Evolutionary conservation across 1,140 invertebrate species (phyloP), one percentile per base, ranked within the genome.

Genomic region (Rhagoletis pomonella): DNA sequence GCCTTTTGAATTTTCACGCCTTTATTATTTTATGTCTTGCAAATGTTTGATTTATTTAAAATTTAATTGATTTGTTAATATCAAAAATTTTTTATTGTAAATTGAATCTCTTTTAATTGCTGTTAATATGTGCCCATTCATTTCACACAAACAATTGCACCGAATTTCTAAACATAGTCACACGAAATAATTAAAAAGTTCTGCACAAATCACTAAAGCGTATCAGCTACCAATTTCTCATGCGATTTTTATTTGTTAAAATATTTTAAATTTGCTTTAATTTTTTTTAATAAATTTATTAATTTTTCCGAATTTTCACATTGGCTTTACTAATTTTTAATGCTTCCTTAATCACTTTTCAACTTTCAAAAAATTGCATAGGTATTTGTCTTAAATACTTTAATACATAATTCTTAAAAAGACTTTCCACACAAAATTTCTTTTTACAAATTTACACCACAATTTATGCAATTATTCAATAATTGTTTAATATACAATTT

Each of bases 1-100:
- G 90, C 92, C 90, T 92, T 92, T 92, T 91, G 91, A 92, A 88
- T 65, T 87, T 84, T 87, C 73, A 81, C 47, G 47, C n/a, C 12
- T 55, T 55, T 50, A 2, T 81, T 81, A 62, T 81, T 81, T 81
- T 7, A 50, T 81, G 73, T 81, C 5, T 81, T 19, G 73, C 73
- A 81, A 81, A 81, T 81, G 73, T 81, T 81, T 81, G 47, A 19
- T 81, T 81, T 81, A 55, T 19, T 1, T 77, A n/a, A 19, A 29
- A 55, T 55, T 50, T 50, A 55, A 10, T 81, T 81, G 50, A 10
- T n/a, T 81, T 81, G 29, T 29, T 29, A 29, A 29, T 29, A 29
- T 29, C 0, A 29, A 29, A 29, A 29, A 29, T 0, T 29, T 29
- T 29, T 29, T 29, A 29, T 29, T 29, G 7, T 73, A 47, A 73